Conservation (phyloP, 2,888 invertebrate species). For the Rhopalosiphum nymphaeae region DNA sequence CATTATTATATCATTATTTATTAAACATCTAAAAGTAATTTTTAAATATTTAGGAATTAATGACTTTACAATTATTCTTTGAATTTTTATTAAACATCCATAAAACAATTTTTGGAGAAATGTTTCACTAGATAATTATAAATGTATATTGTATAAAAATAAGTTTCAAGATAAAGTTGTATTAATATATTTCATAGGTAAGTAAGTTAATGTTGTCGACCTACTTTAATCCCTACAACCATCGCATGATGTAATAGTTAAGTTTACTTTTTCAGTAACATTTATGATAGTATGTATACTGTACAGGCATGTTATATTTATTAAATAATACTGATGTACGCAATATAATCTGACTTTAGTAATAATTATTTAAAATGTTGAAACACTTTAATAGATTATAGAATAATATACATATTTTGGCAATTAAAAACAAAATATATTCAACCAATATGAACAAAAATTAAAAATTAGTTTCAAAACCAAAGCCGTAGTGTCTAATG, state of each 20-base stretch:
- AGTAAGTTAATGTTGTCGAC: not conserved
- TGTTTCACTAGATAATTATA: not conserved
- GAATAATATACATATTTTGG: not conserved
- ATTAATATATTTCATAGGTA: not conserved
- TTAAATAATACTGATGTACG: not conserved
- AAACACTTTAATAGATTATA: not conserved
- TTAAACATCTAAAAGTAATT: not conserved
- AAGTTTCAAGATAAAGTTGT: not conserved
- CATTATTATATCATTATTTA: not conserved
- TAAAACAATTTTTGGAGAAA: not conserved
- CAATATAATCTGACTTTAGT: not conserved
- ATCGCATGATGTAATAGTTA: not conserved
- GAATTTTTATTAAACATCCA: not conserved
- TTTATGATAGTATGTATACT: not conserved
- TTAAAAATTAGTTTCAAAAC: not conserved
- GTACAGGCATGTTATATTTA: not conserved
- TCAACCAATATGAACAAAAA: not conserved
- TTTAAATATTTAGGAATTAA: not conserved
- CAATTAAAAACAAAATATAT: not conserved
- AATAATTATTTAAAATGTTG: not conserved
- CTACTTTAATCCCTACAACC: not conserved
- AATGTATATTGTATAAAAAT: not conserved
- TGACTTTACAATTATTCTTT: not conserved
- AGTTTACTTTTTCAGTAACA: slow-evolving; percentile 5
- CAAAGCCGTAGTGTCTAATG: no score